Conservation (phyloP, 2,888 invertebrate species). For the Kuschelorhynchus macadamiae region DNA sequence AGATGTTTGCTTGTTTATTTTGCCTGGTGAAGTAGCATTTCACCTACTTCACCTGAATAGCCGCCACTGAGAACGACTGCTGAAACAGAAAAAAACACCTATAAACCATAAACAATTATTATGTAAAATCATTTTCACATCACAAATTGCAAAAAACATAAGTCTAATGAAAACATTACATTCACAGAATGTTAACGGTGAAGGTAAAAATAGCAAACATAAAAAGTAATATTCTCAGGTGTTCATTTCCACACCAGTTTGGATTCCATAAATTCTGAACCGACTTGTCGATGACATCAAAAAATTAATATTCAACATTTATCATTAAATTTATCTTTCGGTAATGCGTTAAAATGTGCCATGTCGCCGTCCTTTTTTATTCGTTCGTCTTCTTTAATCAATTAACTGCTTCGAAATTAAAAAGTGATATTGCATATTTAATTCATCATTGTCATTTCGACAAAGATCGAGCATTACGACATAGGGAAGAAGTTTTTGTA, state of each 20-base stretch:
- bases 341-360: slow-evolving; percentile 29
- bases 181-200: slow-evolving; percentile 28
- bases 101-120: no score
- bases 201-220: background rate
- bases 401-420: slow-evolving; percentile 42
- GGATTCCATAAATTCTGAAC: slow-evolving; percentile 13
- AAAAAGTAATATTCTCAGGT: slow-evolving; percentile 21
- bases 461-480: slow-evolving; percentile 32
- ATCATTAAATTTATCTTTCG: slow-evolving; percentile 25
- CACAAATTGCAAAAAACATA: no score
- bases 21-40: no score
- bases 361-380: background rate
- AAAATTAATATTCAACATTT: slow-evolving; percentile 28
- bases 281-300: slow-evolving; percentile 23
- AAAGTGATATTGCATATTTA: slow-evolving; percentile 48
- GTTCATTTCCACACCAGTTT: slow-evolving; percentile 16
- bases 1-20: no score
- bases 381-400: slow-evolving; percentile 37
- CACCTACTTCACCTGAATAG: no score
- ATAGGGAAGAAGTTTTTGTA: background rate
- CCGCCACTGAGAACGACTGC: no score
- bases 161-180: no score
- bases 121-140: no score
- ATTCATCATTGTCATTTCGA: slow-evolving; percentile 49
- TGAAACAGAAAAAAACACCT: no score